A percentile compares a stretch with the other conserved stretches of the same genome.
phyloP scores from a whole-genome alignment of 1,140 invertebrate genomes.

The Pogonognathellus flavescens region DNA sequence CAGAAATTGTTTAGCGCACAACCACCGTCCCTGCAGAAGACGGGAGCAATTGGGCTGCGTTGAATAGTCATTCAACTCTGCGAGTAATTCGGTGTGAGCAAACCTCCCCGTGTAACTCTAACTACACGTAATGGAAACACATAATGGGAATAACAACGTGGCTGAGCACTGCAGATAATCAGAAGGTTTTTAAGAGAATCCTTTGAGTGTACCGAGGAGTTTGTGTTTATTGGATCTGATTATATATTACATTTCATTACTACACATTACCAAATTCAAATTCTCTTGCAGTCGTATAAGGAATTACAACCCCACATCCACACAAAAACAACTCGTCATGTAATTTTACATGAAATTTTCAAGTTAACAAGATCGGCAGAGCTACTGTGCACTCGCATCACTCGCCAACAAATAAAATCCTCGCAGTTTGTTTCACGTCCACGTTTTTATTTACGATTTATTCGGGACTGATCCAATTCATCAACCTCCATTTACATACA shows the following conservation, averaged over 20 bases:
- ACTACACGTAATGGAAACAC: neutral
- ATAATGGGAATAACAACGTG: neutral
- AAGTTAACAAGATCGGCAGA: slow-evolving; percentile 5
- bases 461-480: slow-evolving; percentile 14
- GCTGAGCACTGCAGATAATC: slow-evolving; percentile 17
- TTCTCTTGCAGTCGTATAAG: neutral
- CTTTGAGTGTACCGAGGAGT: slow-evolving; percentile 36
- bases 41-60: neutral
- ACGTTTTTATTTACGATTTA: slow-evolving; percentile 5
- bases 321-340: neutral
- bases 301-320: neutral
- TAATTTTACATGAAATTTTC: slow-evolving; percentile 29
- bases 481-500: slow-evolving; percentile 1
- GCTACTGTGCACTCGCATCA: slow-evolving; percentile 25
- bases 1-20: too few relatives aligned
- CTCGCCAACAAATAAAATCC: slow-evolving; percentile 1
- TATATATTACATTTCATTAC: slow-evolving; percentile 27
- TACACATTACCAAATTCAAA: neutral
- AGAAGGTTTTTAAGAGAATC: neutral
- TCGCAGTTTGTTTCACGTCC: neutral
- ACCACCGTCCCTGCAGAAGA: neutral
- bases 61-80: slow-evolving; percentile 12
- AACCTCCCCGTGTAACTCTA: neutral
- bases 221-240: slow-evolving; percentile 43
- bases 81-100: slow-evolving; percentile 7